Evolutionary conservation across 2,113 vertebrate species (phyloP).

Genomic region (Calonectris borealis): DNA sequence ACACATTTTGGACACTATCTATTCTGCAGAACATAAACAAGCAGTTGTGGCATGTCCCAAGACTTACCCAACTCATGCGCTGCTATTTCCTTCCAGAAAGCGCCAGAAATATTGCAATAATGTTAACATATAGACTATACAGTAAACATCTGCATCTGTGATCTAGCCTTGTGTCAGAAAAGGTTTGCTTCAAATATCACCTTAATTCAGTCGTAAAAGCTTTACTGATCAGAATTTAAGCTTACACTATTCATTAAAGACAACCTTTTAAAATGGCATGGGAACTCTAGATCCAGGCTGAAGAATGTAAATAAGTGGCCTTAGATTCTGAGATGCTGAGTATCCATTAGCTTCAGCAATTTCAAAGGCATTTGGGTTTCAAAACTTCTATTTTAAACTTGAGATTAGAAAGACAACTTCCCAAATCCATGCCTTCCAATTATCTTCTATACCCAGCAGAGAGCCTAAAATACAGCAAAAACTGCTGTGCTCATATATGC

Average conservation of each 20-base stretch:
- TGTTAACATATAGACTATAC: neutral
- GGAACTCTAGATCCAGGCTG: neutral
- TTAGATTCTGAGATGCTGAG: neutral
- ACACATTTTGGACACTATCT: neutral
- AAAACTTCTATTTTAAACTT: neutral
- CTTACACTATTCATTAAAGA: neutral
- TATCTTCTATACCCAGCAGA: neutral
- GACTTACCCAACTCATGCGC: rapidly evolving
- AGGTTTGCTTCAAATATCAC: neutral
- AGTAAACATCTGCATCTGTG: neutral
- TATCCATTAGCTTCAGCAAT: neutral
- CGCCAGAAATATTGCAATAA: neutral
- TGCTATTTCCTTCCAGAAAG: neutral
- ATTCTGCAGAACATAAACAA: neutral
- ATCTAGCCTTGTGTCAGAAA: neutral
- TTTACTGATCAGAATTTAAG: neutral
- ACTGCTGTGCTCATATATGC: rapidly evolving
- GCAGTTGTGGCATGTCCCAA: neutral
- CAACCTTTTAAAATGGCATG: neutral
- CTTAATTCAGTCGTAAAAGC: neutral
- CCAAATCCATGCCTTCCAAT: neutral
- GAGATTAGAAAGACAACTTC: neutral
- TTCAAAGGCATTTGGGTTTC: neutral
- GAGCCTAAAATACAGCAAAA: neutral
- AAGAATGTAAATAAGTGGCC: neutral